Percentiles rank a stretch among this genome's conserved stretches.
Evolutionary conservation across 2,113 vertebrate species (phyloP).

Genomic region (Perca flavescens): DNA sequence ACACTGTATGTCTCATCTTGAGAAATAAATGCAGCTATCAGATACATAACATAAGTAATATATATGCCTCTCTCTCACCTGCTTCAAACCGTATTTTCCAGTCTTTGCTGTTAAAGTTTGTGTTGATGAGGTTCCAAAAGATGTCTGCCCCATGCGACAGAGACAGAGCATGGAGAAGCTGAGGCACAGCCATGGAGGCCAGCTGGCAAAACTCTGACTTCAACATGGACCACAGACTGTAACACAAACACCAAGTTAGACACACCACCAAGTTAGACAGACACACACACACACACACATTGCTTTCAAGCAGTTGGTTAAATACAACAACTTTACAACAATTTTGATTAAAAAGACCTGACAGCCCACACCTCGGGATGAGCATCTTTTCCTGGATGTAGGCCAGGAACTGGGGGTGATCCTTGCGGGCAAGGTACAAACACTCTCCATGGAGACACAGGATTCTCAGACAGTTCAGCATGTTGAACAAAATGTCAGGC

Average conservation of each 20-base stretch:
- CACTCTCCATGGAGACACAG: constrained; percentile 97
- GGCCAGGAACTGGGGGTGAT: constrained; percentile 94
- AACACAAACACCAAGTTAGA: constrained; percentile 44
- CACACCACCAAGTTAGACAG: neutral
- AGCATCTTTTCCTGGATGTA: constrained; percentile 98
- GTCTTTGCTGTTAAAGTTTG: constrained; percentile 97
- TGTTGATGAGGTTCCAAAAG: constrained; percentile 98
- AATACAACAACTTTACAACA: neutral
- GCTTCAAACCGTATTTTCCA: constrained; percentile 99
- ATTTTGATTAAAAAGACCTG: neutral
- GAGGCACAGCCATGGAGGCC: constrained; percentile 93
- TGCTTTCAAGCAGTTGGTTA: neutral
- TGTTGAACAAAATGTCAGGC: constrained; percentile 98
- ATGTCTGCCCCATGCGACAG: constrained; percentile 96
- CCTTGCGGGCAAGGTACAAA: constrained; percentile 93
- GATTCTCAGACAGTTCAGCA: constrained; percentile 97
- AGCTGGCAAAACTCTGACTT: constrained; percentile 98
- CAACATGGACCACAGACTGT: constrained; percentile 95
- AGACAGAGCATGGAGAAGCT: constrained; percentile 95
- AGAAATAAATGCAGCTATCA: neutral
- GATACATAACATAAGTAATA: neutral
- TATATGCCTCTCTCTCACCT: constrained; percentile 83
- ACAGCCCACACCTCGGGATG: constrained; percentile 88
- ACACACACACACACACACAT: neutral
- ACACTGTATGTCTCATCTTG: neutral